phyloP scores from a whole-genome alignment of 2,888 invertebrate genomes.

The Harpalus rubripes region DNA sequence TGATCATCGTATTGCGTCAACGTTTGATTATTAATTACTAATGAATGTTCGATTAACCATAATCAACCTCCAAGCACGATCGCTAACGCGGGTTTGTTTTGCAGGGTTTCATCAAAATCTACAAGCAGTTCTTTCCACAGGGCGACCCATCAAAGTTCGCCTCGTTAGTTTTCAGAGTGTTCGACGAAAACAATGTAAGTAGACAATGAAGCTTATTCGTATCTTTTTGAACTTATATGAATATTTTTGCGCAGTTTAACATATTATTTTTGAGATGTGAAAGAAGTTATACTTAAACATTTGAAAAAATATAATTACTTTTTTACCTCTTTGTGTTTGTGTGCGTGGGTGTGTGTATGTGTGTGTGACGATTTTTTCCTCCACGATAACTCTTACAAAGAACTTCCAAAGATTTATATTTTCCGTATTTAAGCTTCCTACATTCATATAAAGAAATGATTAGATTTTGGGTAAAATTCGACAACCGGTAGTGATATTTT shows the following conservation, averaged over 20 bases:
- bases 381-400: too few species aligned
- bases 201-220: constrained; percentile 17
- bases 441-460: too few species aligned
- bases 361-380: too few species aligned
- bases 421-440: too few species aligned
- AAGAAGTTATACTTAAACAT: too few species aligned
- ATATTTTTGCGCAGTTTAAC: constrained; percentile 52
- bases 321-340: too few species aligned
- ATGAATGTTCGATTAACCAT: not conserved
- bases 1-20: constrained; percentile 20
- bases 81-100: constrained; percentile 70
- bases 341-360: too few species aligned
- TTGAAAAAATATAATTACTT: too few species aligned
- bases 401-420: too few species aligned
- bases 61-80: not conserved
- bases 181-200: constrained; percentile 99
- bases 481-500: too few species aligned
- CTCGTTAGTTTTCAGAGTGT: constrained; percentile 97
- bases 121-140: constrained; percentile 99
- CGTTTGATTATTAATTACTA: constrained; percentile 29
- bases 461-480: too few species aligned
- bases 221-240: not conserved
- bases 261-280: too few species aligned
- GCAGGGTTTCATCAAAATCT: constrained; percentile 99
- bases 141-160: constrained; percentile 99